Evolutionary conservation across 2,888 invertebrate species (phyloP).

Genomic region (Lamellibrachia columna): DNA sequence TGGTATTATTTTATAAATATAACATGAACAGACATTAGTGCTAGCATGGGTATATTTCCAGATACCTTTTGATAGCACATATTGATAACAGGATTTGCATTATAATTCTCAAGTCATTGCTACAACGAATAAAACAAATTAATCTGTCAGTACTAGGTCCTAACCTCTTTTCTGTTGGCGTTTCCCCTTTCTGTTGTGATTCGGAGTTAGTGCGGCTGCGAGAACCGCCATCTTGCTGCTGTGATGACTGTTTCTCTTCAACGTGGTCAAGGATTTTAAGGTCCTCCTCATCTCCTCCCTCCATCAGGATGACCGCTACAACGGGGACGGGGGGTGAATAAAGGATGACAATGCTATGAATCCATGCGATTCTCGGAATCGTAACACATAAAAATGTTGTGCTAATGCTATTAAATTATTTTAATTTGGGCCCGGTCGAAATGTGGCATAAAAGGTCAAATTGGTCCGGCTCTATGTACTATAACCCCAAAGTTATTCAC

Average conservation of each 20-base stretch:
- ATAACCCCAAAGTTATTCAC: too few relatives aligned
- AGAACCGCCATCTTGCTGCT: background rate
- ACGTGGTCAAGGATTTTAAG: constrained; percentile 79
- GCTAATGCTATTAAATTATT: too few relatives aligned
- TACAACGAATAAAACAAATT: background rate
- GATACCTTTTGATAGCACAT: background rate
- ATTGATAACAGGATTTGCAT: background rate
- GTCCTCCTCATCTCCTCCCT: constrained; percentile 83
- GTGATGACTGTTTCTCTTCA: background rate
- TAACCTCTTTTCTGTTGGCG: constrained; percentile 28
- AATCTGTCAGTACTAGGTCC: background rate
- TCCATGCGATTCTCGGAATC: too few relatives aligned
- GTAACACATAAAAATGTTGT: too few relatives aligned
- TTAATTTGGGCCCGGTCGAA: too few relatives aligned
- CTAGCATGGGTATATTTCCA: background rate
- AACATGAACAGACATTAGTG: background rate
- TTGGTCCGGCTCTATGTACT: too few relatives aligned
- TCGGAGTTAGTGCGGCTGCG: constrained; percentile 54
- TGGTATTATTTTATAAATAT: background rate
- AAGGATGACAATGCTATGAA: background rate
- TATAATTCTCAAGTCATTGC: background rate
- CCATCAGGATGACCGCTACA: constrained; percentile 89
- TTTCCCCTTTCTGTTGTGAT: constrained; percentile 29
- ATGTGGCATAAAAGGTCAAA: too few relatives aligned
- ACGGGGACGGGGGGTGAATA: background rate